Conservation (phyloP, 92 coral and sea anemone genomes). For the Scolanthus callimorphus region DNA sequence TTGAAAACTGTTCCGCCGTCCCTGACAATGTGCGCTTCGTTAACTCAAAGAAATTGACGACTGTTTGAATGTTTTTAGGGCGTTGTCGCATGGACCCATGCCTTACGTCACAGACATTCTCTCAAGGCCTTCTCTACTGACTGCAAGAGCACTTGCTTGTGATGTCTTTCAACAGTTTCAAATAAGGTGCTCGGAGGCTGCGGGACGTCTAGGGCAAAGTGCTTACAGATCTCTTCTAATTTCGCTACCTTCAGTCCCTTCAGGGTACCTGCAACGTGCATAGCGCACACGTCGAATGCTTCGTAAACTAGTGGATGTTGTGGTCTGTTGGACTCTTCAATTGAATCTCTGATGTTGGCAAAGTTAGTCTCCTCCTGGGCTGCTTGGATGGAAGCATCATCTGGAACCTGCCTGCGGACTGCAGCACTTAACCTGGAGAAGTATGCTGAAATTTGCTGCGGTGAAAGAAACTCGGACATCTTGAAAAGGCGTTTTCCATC, state of each 20-base stretch:
- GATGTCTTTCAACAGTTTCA: conserved; percentile 26
- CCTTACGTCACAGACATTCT: no score
- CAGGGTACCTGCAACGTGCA: conserved; percentile 18
- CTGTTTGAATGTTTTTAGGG: no score
- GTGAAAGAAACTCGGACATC: conserved; percentile 4
- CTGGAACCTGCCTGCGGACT: conserved; percentile 1
- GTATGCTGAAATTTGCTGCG: conserved; percentile 6
- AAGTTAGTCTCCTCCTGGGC: conserved; percentile 44
- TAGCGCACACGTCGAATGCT: conserved; percentile 45
- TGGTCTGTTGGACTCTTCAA: conserved; percentile 7
- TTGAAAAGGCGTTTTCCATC: conserved; percentile 17
- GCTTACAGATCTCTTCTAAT: conserved; percentile 37
- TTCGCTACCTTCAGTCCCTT: conserved; percentile 33
- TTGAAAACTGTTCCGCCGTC: no score
- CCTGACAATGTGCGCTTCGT: no score
- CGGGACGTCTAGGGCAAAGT: conserved; percentile 37
- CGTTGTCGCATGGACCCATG: no score
- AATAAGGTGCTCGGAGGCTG: conserved; percentile 43
- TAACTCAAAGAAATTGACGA: no score
- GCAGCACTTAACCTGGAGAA: conserved; percentile 10
- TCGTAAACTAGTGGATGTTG: conserved; percentile 49
- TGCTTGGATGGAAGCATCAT: conserved; percentile 30
- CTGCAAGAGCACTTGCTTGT: conserved; percentile 37
- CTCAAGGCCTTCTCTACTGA: background rate
- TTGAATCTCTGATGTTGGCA: conserved; percentile 5